Percentiles rank a stretch among this genome's conserved stretches.
Conservation (phyloP, 1,140 invertebrate species). For the Drosophila insularis region DNA sequence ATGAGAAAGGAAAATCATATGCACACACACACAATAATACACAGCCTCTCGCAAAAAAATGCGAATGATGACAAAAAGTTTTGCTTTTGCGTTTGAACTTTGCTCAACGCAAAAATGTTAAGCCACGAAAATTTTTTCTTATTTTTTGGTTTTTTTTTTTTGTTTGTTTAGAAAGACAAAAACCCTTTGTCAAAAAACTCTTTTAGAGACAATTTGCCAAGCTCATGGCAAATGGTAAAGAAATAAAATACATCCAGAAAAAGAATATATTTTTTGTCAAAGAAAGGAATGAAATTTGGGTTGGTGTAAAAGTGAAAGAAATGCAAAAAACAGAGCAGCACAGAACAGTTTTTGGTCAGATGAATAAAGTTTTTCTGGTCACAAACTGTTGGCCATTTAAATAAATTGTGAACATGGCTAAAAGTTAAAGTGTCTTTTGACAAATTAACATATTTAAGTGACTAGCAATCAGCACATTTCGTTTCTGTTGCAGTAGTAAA, state of each 20-base stretch:
- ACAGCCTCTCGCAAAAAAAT: conserved; percentile 19
- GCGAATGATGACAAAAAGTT: conserved; percentile 57
- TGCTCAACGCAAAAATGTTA: conserved; percentile 18
- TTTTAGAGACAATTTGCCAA: conserved; percentile 53
- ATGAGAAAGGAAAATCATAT: conserved; percentile 33
- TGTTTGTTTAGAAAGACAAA: conserved; percentile 24
- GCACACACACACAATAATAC: conserved; percentile 3
- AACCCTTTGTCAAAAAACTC: conserved; percentile 47
- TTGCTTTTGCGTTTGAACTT: conserved; percentile 59
- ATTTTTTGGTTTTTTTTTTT: not conserved
- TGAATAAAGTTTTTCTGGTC: too few relatives aligned
- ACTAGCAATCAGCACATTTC: conserved; percentile 38
- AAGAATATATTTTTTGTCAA: not conserved
- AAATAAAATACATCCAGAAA: not conserved
- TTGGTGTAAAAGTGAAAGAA: not conserved
- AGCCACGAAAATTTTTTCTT: conserved; percentile 6
- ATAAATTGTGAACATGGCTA: not conserved
- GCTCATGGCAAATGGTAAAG: conserved; percentile 12
- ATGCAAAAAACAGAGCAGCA: not conserved
- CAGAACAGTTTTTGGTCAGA: too few relatives aligned
- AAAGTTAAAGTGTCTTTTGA: not conserved
- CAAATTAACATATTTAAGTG: conserved; percentile 7
- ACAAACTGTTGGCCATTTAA: not conserved
- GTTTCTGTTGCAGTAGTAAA: conserved; percentile 31
- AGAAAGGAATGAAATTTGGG: not conserved